Evolutionary conservation across 2,797 vertebrate genomes (phyloP).

Genomic region (Brotula barbata): DNA sequence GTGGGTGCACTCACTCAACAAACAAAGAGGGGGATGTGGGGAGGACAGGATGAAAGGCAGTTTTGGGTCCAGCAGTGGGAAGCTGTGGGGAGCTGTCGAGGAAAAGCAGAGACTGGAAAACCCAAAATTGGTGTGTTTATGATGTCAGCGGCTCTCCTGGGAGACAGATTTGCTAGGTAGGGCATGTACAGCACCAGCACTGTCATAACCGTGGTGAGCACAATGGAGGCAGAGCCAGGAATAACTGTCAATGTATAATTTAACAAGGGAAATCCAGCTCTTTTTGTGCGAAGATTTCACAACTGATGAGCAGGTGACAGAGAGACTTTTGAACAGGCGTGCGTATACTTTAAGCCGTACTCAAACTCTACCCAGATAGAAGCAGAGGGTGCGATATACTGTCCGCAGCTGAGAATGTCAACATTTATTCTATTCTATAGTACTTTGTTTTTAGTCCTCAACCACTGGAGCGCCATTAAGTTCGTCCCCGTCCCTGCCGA

Average conservation of each 20-base stretch:
- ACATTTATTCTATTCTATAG: too few relatives aligned
- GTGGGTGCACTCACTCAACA: neutral
- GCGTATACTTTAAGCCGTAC: too few relatives aligned
- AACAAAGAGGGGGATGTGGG: neutral
- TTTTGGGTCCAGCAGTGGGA: conserved; percentile 3
- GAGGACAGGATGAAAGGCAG: conserved; percentile 1
- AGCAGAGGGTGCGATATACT: too few relatives aligned
- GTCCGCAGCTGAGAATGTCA: too few relatives aligned
- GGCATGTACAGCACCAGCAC: neutral
- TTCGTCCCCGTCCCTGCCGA: too few relatives aligned
- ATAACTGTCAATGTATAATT: conserved; percentile 12
- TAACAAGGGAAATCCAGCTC: conserved; percentile 10
- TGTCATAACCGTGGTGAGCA: neutral
- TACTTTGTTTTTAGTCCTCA: too few relatives aligned
- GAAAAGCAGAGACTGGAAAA: conserved; percentile 22
- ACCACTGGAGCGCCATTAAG: too few relatives aligned
- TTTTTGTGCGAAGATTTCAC: conserved; percentile 8
- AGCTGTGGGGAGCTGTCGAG: conserved; percentile 12
- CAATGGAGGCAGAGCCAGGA: neutral
- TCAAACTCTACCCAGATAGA: too few relatives aligned
- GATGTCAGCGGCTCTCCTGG: neutral
- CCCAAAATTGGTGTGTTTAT: neutral
- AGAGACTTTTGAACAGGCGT: too few relatives aligned
- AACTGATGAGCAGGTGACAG: too few relatives aligned
- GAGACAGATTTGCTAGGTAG: neutral